Percentiles rank a stretch among this genome's conserved stretches.
phyloP scores from a whole-genome alignment of 2,113 vertebrate genomes.

The Gopherus evgoodei region DNA sequence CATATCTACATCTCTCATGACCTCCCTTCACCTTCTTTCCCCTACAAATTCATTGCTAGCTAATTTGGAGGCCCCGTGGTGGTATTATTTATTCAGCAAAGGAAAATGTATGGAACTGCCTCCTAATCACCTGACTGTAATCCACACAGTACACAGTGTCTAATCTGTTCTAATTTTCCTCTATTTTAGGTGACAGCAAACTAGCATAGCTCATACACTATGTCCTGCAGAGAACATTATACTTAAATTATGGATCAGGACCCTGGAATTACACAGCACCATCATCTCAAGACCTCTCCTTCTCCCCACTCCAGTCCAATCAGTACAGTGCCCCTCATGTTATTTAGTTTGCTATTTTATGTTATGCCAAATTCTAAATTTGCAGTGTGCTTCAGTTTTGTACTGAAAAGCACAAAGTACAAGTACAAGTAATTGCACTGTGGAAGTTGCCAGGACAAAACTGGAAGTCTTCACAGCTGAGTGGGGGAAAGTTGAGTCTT shows the following conservation, averaged over 20 bases:
- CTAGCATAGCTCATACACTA: not conserved
- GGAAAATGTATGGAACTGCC: not conserved
- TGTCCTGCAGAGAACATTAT: not conserved
- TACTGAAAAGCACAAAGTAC: not conserved
- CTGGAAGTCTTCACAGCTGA: not conserved
- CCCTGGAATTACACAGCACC: not conserved
- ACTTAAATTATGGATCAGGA: not conserved
- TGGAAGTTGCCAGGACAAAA: not conserved
- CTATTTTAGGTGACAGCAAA: too few species aligned
- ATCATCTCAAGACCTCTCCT: not conserved
- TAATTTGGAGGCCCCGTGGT: not conserved
- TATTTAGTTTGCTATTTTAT: not conserved
- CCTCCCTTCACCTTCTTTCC: not conserved
- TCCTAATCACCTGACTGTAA: not conserved
- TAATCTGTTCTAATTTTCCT: too few species aligned
- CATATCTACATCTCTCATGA: not conserved
- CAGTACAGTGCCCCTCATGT: not conserved
- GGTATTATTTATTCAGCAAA: not conserved
- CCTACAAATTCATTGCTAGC: not conserved
- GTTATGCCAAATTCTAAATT: not conserved
- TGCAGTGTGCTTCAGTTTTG: not conserved
- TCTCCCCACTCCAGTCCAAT: not conserved
- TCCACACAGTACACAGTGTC: not conserved
- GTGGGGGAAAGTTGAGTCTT: not conserved
- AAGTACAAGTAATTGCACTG: not conserved